Evolutionary conservation across 2,797 vertebrate genomes (phyloP).

Genomic region (Gymnoscopelus braueri): DNA sequence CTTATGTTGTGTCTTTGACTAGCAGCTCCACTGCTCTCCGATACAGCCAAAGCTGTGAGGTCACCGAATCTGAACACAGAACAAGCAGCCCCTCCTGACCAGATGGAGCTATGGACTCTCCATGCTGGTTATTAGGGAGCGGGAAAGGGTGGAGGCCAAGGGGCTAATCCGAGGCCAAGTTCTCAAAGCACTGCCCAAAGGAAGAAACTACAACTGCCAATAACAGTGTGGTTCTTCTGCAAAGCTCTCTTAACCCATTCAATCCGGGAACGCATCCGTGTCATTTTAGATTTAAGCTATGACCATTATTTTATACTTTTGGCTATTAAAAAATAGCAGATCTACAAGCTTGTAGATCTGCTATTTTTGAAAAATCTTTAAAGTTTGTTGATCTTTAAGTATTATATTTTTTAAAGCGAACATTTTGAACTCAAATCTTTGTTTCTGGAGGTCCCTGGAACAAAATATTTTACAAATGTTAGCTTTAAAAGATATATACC

Average conservation of each 20-base stretch:
- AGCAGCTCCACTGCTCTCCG: constrained; percentile 25
- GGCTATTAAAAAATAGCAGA: no score
- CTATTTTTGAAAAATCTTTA: no score
- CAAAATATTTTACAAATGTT: no score
- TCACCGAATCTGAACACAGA: constrained; percentile 35
- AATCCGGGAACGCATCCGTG: no score
- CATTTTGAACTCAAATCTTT: no score
- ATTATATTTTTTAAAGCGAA: no score
- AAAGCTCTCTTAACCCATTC: not conserved
- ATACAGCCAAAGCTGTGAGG: constrained; percentile 46
- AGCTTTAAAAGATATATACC: no score
- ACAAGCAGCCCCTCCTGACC: constrained; percentile 32
- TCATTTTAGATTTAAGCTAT: no score
- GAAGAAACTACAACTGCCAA: constrained; percentile 42
- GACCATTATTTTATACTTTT: no score
- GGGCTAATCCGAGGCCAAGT: constrained; percentile 39
- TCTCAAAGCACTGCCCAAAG: constrained; percentile 35
- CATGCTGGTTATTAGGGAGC: constrained; percentile 21
- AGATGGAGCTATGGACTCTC: constrained; percentile 25
- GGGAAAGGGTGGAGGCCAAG: constrained; percentile 40
- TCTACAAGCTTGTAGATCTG: no score
- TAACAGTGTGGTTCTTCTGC: constrained; percentile 16
- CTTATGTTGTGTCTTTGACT: constrained; percentile 14
- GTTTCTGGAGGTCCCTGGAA: no score
- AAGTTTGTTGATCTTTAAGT: no score